Conservation (phyloP, 1,140 invertebrate genomes). For the Chironomus tepperi region DNA sequence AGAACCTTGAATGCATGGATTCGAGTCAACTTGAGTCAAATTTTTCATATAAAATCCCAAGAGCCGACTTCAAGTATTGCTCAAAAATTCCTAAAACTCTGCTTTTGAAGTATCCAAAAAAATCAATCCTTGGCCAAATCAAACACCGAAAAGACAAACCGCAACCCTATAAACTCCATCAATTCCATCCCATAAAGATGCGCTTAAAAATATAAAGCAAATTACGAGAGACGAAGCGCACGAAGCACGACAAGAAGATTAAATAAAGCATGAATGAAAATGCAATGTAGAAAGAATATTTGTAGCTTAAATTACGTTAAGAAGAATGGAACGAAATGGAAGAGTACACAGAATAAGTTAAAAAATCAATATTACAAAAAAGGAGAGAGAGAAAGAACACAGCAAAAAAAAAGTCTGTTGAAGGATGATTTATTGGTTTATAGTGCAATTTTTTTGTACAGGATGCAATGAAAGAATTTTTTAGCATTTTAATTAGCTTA, state of each 20-base stretch:
- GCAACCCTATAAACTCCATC: too few species aligned
- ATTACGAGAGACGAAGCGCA: not conserved
- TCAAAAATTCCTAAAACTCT: too few species aligned
- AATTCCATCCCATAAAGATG: too few species aligned
- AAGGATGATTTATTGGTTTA: not conserved
- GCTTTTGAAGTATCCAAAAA: too few species aligned
- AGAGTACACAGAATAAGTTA: not conserved
- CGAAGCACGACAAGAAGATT: not conserved
- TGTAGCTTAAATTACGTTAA: not conserved
- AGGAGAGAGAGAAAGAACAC: not conserved
- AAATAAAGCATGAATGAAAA: constrained; percentile 14
- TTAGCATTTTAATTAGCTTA: too few species aligned
- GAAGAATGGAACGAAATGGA: constrained; percentile 1
- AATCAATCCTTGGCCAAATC: too few species aligned
- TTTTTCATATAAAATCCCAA: too few species aligned
- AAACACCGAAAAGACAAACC: too few species aligned
- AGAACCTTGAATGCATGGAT: too few species aligned
- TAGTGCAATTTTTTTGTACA: constrained; percentile 13
- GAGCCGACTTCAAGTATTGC: too few species aligned
- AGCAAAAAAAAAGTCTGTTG: not conserved
- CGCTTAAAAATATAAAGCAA: not conserved
- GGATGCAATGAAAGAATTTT: not conserved
- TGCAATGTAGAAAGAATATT: not conserved
- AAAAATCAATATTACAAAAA: constrained; percentile 10
- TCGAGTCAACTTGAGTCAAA: too few species aligned